A percentile compares a stretch with the other conserved stretches of the same genome.
These are phyloP conservation scores for Hephaestus fuliginosus DNA, from an alignment of 2,797 vertebrate genomes.

Conservation along the genomic window DNA sequence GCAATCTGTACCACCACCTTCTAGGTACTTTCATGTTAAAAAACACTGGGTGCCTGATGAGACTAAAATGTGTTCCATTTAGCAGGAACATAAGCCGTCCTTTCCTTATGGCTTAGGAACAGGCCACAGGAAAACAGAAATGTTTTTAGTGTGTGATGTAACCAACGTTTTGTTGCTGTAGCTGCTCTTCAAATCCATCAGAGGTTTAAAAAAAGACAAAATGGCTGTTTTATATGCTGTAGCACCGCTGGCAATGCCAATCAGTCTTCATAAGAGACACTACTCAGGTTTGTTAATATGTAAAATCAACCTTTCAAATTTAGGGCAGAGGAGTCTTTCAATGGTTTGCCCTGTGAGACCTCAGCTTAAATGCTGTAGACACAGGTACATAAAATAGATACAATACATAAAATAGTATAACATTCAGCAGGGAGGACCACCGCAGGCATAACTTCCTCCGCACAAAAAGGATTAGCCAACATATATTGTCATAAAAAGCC, in stretches of 20 bases:
- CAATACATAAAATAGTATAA: no score
- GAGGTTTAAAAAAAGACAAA: neutral
- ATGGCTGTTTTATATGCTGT: neutral
- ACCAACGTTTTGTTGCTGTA: neutral
- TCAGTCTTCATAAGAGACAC: no score
- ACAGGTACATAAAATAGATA: no score
- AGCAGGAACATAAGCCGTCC: neutral
- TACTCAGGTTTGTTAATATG: neutral
- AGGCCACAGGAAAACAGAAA: neutral
- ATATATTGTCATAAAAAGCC: conserved; percentile 22
- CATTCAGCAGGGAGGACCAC: neutral
- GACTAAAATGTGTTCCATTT: neutral
- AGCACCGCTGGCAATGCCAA: neutral
- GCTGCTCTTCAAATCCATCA: neutral
- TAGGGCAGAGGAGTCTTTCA: neutral
- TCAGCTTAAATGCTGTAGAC: no score
- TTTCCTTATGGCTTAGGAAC: neutral
- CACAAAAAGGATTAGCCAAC: conserved; percentile 2
- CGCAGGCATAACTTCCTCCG: neutral
- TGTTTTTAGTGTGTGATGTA: neutral
- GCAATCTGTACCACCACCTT: neutral
- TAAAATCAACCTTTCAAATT: neutral
- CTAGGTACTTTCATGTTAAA: neutral
- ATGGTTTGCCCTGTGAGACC: neutral
- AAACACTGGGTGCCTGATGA: neutral